Evolutionary conservation across 2,888 invertebrate genomes (phyloP), one percentile per base, ranked within the genome.

Genomic region (Yponomeuta sedellus): DNA sequence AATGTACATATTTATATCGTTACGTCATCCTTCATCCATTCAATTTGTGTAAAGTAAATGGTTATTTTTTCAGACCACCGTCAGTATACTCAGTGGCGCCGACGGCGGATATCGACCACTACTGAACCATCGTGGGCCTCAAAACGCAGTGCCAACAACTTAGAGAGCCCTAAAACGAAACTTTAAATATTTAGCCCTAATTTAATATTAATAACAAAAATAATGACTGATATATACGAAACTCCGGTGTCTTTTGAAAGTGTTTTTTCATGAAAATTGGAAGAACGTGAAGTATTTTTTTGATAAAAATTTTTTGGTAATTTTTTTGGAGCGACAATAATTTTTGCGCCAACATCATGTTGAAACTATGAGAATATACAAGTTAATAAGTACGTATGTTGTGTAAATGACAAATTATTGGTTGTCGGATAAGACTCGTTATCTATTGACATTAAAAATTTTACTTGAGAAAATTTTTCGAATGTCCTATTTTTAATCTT

Each of bases 61-160:
- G 5, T 25, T 25, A 25, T 66, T 59, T 64, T 75, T 76, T 5
- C 88, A 90, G 90, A 70, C 90, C 90, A 16, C 91, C 91, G 2
- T 91, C 91, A 68, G 87, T 87, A 61, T 91, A 90, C 79, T 82
- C 89, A 0, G 86, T 87, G 59, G 88, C 90, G 52, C 89, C 89
- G 2, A 71, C 85, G 10, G 84, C 79, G 0, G 89, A 89, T 67
- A 69, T 79, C 52, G 90, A 90, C 69, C 86, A 88, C 69, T 91
- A 90, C 83, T 91, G 40, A 44, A 40, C 40, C 62, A 39, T 62
- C n/a, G 28, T 62, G 70, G 82, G 85, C 74, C 83, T 81, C 82
- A 52, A 52, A 78, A 77, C 68, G 68, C 82, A 52, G 72, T 82
- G 76, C 62, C 62, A 62, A 62, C 62, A 16, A 39, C n/a, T 52